Conservation (phyloP, 2,113 vertebrate species). For the Malurus elegans region DNA sequence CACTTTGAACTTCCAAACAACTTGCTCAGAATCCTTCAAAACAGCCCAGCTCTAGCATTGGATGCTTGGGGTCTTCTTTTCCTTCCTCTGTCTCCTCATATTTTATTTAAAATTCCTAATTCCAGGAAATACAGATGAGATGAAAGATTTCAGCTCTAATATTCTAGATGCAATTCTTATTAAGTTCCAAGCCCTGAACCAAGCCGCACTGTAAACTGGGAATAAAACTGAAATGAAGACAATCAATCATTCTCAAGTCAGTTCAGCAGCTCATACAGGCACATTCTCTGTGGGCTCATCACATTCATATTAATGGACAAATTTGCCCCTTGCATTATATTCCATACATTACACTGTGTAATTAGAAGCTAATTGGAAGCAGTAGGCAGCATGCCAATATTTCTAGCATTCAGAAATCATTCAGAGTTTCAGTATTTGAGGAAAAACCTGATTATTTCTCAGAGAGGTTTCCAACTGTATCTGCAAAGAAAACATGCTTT, state of each 20-base stretch:
- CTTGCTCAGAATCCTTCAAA: background rate
- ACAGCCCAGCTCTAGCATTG: background rate
- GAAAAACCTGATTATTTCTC: background rate
- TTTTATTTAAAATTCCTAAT: conserved; percentile 34
- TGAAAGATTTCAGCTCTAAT: conserved; percentile 22
- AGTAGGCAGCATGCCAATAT: background rate
- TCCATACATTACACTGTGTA: background rate
- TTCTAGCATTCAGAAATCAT: background rate
- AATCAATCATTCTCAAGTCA: conserved; percentile 40
- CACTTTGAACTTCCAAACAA: background rate
- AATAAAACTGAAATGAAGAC: conserved; percentile 43
- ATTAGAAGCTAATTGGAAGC: conserved; percentile 24
- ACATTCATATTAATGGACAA: background rate
- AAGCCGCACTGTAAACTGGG: background rate
- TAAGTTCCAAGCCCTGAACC: conserved; percentile 7
- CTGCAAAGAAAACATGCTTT: background rate
- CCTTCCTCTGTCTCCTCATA: background rate
- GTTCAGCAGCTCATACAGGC: background rate
- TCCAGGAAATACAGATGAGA: conserved; percentile 10
- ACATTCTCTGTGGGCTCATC: background rate
- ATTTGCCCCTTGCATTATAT: background rate
- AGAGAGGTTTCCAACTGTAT: background rate
- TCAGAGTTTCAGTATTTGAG: background rate
- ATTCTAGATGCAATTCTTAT: conserved; percentile 28
- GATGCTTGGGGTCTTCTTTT: background rate